Base-by-base conservation (phyloP, 2,888 invertebrate species). In the Mythimna loreyi region DNA sequence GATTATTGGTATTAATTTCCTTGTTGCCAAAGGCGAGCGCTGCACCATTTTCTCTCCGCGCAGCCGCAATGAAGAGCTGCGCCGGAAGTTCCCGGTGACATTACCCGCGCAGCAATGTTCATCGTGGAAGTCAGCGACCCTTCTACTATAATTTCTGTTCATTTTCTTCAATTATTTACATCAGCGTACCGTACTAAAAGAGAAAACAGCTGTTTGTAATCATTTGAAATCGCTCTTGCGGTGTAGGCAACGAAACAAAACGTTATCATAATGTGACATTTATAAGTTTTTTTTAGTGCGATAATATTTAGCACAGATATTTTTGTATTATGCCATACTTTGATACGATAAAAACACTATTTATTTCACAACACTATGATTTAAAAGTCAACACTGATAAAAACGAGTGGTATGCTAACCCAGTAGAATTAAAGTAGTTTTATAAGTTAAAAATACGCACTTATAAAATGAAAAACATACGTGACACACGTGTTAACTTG, bases 51-150 rank as follows among this genome's bases (percentile, higher is more conserved):
- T 95, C 93, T 97, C 97, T 87, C 97, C 97, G 92, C 97, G 97
- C 96, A 97, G 90, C 88, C 97, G 97, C 96, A 97, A 91, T 91
- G 97, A 97, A 68, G 96, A 95, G 84, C 97, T 96, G 90, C 97
- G 97, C 78, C 96, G 96, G 91, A 97, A 96, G 87, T 94, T 92
- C 87, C 96, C 91, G 90, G 93, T 92, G 94, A 93, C 91, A 93
- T 95, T 94, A 89, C 93, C 94, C 91, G 95, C 92, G 92, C 96
- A 95, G 90, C 93, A 96, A 85, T 93, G 92, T 84, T 95, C 95
- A 91, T 95, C 96, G 88, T 95, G 94, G 87, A 91, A 94, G 82
- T 95, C 95, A 76, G 91, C 84, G 81, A 91, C 85, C 91, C 93
- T 92, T 90, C 92, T 93, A 82, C 83, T 91, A 84, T 90, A 91